phyloP scores from a whole-genome alignment of 1,140 invertebrate genomes.

The Paralvinella palmiformis region DNA sequence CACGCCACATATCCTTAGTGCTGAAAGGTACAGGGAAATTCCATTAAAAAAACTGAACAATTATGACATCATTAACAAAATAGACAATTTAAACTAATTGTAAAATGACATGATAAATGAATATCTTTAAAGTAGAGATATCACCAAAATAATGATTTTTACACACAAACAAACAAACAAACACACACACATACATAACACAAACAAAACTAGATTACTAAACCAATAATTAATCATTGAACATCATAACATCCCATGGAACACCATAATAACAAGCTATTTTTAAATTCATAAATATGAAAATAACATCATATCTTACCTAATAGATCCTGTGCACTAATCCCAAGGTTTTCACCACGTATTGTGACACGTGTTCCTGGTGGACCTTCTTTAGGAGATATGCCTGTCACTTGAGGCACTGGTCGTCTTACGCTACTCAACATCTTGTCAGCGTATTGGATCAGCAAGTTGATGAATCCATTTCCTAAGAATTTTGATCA shows the following conservation, averaged over 20 bases:
- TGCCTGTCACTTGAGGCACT: slow-evolving; percentile 73
- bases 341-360: slow-evolving; percentile 91
- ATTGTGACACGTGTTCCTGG: slow-evolving; percentile 93
- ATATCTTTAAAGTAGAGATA: too few relatives aligned
- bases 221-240: too few relatives aligned
- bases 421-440: slow-evolving; percentile 13
- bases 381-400: slow-evolving; percentile 96
- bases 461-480: too few relatives aligned
- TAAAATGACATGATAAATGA: neutral
- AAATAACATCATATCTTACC: too few relatives aligned
- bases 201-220: too few relatives aligned
- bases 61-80: neutral
- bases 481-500: too few relatives aligned
- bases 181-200: too few relatives aligned
- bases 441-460: slow-evolving; percentile 7
- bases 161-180: too few relatives aligned
- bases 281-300: too few relatives aligned
- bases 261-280: too few relatives aligned
- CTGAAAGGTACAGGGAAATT: slow-evolving; percentile 54
- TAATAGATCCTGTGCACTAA: slow-evolving; percentile 74
- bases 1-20: slow-evolving; percentile 87
- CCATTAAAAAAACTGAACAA: slow-evolving; percentile 9
- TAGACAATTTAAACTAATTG: neutral
- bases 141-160: too few relatives aligned
- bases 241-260: too few relatives aligned